Conservation (phyloP, 2,797 vertebrate species). For the Macroramphosus scolopax region DNA sequence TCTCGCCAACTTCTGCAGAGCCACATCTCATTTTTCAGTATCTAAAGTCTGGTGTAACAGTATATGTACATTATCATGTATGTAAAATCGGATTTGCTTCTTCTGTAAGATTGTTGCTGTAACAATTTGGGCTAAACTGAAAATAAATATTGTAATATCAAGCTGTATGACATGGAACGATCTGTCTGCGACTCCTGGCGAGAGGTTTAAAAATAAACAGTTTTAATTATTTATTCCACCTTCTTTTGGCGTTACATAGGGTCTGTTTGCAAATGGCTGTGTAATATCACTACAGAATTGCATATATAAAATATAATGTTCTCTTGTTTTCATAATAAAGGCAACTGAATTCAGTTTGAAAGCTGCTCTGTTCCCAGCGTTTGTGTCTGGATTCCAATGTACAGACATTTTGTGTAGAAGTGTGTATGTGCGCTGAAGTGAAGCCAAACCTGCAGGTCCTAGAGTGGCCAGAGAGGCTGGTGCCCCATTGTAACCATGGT, state of each 20-base stretch:
- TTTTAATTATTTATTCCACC: constrained; percentile 73
- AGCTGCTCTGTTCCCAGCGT: constrained; percentile 36
- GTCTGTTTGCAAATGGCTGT: constrained; percentile 61
- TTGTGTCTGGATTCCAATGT: constrained; percentile 29
- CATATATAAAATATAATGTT: constrained; percentile 72
- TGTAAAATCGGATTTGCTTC: constrained; percentile 25
- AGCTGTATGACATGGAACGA: constrained; percentile 89
- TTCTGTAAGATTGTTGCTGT: constrained; percentile 84
- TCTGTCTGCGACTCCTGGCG: constrained; percentile 85
- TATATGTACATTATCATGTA: constrained; percentile 78
- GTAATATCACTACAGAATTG: constrained; percentile 61
- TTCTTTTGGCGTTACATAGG: constrained; percentile 56
- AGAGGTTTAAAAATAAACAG: constrained; percentile 65
- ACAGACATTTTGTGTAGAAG: too few relatives aligned
- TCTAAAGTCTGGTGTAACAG: constrained; percentile 86
- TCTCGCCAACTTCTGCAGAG: too few relatives aligned
- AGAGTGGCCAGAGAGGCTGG: too few relatives aligned
- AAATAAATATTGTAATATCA: constrained; percentile 99
- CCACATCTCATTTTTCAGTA: constrained; percentile 70
- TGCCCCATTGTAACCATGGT: too few relatives aligned
- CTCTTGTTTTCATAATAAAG: constrained; percentile 77
- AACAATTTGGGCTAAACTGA: constrained; percentile 84
- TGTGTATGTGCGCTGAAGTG: too few relatives aligned
- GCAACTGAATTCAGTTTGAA: constrained; percentile 69
- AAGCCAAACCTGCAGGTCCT: too few relatives aligned